These are phyloP conservation scores for Brachionus calyciflorus DNA, from an alignment of 1,140 invertebrate species.

Conservation along the genomic window DNA sequence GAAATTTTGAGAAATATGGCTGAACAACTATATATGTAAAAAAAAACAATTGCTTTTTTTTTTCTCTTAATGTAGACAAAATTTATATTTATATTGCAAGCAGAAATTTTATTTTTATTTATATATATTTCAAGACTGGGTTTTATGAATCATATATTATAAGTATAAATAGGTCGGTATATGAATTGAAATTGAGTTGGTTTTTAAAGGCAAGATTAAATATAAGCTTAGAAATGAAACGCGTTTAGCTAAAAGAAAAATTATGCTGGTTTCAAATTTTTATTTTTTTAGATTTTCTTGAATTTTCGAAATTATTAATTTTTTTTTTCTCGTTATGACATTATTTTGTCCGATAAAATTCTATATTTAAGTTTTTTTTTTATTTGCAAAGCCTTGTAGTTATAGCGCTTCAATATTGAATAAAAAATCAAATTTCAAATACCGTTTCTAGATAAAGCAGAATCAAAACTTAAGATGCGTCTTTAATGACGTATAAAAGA, in stretches of 20 bases:
- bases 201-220: constrained; percentile 19
- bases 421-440: no score
- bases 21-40: constrained; percentile 2
- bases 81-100: constrained; percentile 42
- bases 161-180: not conserved
- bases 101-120: not conserved
- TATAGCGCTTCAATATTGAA: no score
- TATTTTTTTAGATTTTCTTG: not conserved
- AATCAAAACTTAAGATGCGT: no score
- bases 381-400: no score
- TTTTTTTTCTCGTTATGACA: not conserved
- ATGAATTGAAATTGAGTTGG: not conserved
- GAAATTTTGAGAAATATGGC: constrained; percentile 21
- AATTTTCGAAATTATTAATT: constrained; percentile 29
- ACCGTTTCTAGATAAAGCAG: no score
- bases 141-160: not conserved
- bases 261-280: not conserved
- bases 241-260: not conserved
- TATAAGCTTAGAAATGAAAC: constrained; percentile 32
- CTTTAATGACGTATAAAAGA: no score
- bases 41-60: no score
- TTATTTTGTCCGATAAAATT: not conserved
- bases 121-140: not conserved
- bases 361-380: no score
- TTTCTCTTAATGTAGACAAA: constrained; percentile 7